Conservation (phyloP, 2,797 vertebrate genomes). For the Bovichtus variegatus region DNA sequence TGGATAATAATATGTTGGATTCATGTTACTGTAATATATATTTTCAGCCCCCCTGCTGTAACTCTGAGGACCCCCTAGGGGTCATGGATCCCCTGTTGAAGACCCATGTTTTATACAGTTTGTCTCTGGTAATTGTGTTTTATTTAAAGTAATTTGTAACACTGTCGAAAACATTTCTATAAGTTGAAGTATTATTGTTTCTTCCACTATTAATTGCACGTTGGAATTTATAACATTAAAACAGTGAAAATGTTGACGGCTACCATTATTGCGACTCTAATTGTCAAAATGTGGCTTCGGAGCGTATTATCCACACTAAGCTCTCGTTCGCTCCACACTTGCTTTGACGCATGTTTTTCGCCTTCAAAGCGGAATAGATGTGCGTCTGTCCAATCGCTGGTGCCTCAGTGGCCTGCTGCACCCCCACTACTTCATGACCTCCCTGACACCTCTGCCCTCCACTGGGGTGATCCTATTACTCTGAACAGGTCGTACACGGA, state of each 20-base stretch:
- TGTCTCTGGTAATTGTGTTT: neutral
- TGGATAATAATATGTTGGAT: too few relatives aligned
- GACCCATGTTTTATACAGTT: neutral
- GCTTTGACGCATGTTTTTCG: slow-evolving; percentile 18
- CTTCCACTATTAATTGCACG: neutral
- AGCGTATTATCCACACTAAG: neutral
- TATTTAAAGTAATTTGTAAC: neutral
- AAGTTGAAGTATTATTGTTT: neutral
- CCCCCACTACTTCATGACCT: slow-evolving; percentile 53
- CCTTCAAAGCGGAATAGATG: slow-evolving; percentile 24
- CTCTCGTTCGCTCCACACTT: neutral
- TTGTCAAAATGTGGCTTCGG: neutral
- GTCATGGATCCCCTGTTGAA: too few relatives aligned
- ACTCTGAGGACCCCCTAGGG: too few relatives aligned
- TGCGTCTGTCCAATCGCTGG: slow-evolving; percentile 61
- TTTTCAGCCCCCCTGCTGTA: too few relatives aligned
- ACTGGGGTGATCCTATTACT: slow-evolving; percentile 60
- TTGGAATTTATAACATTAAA: neutral
- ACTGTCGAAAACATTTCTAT: neutral
- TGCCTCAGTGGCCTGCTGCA: slow-evolving; percentile 28
- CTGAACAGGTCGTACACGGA: slow-evolving; percentile 61
- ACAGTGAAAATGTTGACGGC: neutral
- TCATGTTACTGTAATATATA: too few relatives aligned
- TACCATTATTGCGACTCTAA: neutral
- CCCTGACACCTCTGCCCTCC: slow-evolving; percentile 47